Conservation (phyloP, 2,888 invertebrate genomes). For the Phengaris alcon region DNA sequence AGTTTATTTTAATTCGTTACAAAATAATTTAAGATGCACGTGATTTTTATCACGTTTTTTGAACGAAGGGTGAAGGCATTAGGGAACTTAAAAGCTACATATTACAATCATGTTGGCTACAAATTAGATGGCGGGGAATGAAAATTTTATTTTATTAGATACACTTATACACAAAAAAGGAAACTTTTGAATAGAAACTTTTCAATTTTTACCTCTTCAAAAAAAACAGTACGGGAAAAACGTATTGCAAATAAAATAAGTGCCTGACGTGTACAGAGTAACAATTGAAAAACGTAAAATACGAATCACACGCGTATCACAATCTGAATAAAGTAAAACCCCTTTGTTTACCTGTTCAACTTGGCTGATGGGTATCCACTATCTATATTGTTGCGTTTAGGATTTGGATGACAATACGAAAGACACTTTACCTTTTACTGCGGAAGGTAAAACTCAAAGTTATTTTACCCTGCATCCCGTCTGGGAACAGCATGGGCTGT, state of each 20-base stretch:
- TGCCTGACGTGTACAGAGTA: neutral
- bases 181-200: neutral
- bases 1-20: neutral
- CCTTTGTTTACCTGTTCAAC: constrained; percentile 11
- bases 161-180: neutral
- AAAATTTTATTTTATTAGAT: too few relatives aligned
- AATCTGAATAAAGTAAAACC: neutral
- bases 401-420: neutral
- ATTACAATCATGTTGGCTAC: neutral
- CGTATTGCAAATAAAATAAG: constrained; percentile 1
- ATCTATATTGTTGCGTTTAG: neutral
- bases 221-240: neutral
- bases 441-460: too few relatives aligned
- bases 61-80: neutral
- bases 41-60: neutral
- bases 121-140: neutral
- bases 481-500: neutral
- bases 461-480: too few relatives aligned
- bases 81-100: neutral
- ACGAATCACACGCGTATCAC: neutral
- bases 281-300: neutral
- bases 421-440: neutral
- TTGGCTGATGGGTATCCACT: neutral
- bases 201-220: neutral
- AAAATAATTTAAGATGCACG: neutral